Base-by-base conservation (phyloP, 2,797 vertebrate genomes). In the Kryptolebias ocellatus region DNA sequence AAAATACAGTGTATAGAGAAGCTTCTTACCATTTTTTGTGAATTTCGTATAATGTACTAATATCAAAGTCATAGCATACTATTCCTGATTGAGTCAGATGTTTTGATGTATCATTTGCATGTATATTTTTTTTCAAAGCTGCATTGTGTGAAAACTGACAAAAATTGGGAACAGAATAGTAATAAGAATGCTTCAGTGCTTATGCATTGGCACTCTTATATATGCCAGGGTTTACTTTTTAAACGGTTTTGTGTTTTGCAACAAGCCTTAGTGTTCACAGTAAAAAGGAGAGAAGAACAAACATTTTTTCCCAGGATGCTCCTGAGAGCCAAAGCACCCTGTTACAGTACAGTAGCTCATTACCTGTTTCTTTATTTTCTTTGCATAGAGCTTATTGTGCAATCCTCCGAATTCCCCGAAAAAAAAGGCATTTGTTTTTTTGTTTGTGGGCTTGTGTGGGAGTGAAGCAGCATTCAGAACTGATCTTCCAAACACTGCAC, bases 401-500 rank as follows among this genome's bases (percentile, higher is more conserved):
- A 74, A 61, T 69, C 53, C 70, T 80, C 69, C 55, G 80, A 72
- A 74, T 76, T 68, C 50, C 64, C 56, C 60, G 17, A 75, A 76
- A 83, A 64, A 74, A 60, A 81, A 80, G 78, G 67, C 64, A 18
- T 58, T 56, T 67, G 60, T 62, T 55, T 20, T 24, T 3, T 12
- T 37, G 4, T 65, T 67, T 67, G 18, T 60, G 31, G 37, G 64
- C 63, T 74, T 64, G 76, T 69, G 86, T 84, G 56, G 74, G 77
- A 80, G 84, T 72, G 70, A 74, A 15, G 45, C 42, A 64, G 54
- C 70, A 72, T 64, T 61, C 45, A 24, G 61, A 85, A 87, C 74
- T 84, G 53, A 91, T 80, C 76, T 63, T 70, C 81, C 76, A 88
- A 74, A 81, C 89, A 83, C 60, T 78, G 60, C 76, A 89, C 39